Base-by-base conservation (phyloP, 2,888 invertebrate species). In the Drosophila flavopinicola region DNA sequence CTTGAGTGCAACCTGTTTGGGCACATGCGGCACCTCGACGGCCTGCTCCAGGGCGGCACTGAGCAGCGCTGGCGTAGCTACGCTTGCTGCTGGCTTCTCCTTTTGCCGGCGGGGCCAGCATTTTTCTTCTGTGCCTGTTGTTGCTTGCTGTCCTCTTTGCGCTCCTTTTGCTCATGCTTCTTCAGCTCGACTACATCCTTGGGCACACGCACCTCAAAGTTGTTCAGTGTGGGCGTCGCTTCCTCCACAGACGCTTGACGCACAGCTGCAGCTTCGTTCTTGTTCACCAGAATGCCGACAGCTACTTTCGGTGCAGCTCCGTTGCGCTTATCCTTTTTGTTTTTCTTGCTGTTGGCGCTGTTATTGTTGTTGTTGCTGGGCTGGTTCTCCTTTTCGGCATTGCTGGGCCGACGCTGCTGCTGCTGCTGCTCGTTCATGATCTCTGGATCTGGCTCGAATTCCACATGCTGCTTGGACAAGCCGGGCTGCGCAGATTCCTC, bases 191-290 rank as follows among this genome's bases (percentile, higher is more conserved):
- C 64, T 69, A 96, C 96, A 92, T 97, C 97, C 92, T 96, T 96
- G 48, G 97, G 96, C 78, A 94, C 94, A 90, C 94, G 94, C 88
- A 94, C 92, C 88, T 95, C 95, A 91, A 96, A 96, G 91, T 95
- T 94, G 93, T 96, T 96, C 45, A 92, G 77, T 1, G 66, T 17
- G 0, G 86, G 86, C 1, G 84, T 63, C 1, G 84, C 60, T 60
- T 93, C 67, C 7, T 78, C 85, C 0, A 33, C 25, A 0, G 65
- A 66, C 90, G 69, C 92, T 37, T 23, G 58, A 27, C 88, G 88
- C 0, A 88, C 68, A 15, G 79, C 38, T 33, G 85, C 66, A 0
- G 88, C 64, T 49, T 91, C 91, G 56, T 86, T 86, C 66, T 91
- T 91, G 61, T 91, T 90, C 2, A 89, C 66, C 53, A 91, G 74